These are phyloP conservation scores for Apodemus speciosus DNA, from an alignment of 2,113 vertebrate species.

Conservation along the genomic window DNA sequence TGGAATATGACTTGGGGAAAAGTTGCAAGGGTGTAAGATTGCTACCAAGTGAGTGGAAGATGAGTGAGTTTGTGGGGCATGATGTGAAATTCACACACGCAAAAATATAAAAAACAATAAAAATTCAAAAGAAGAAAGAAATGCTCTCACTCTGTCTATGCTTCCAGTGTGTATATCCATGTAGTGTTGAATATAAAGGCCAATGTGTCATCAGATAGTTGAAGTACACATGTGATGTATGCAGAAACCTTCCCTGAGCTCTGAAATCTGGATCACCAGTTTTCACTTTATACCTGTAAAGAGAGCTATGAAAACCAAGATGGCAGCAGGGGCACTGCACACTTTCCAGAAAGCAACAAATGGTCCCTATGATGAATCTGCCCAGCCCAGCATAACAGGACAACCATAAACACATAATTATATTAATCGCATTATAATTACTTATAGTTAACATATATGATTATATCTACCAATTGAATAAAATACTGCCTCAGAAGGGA, in stretches of 20 bases:
- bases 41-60: no score
- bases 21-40: no score
- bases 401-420: neutral
- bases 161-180: neutral
- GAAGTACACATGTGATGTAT: no score
- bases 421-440: neutral
- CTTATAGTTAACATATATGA: neutral
- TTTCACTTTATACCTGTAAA: neutral
- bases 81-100: no score
- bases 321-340: neutral
- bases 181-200: accelerated
- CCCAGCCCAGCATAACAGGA: neutral
- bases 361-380: neutral
- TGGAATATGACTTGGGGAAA: no score
- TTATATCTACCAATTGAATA: neutral
- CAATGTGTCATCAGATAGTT: neutral
- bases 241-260: neutral
- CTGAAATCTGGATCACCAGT: neutral
- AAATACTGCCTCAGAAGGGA: neutral
- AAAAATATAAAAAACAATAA: no score
- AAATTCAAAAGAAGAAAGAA: no score
- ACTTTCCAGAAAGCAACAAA: neutral
- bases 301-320: neutral
- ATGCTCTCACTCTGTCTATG: no score
- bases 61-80: no score